phyloP scores from a whole-genome alignment of 2,888 invertebrate genomes.

The Azorinus chamasolen region DNA sequence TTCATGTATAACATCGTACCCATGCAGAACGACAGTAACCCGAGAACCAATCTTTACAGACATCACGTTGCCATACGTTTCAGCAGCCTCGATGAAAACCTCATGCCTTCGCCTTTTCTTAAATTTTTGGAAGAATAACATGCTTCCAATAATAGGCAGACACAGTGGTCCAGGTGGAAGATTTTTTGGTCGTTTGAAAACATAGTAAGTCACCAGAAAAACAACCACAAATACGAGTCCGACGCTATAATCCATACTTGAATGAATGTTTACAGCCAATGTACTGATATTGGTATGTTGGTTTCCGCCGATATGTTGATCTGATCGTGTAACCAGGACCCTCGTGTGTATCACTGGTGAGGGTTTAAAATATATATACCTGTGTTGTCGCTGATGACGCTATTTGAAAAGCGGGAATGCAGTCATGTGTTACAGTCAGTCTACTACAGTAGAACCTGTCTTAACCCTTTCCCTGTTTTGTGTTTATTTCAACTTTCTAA shows the following conservation, averaged over 20 bases:
- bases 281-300: too few species aligned
- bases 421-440: too few species aligned
- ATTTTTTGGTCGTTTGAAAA: constrained; percentile 21
- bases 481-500: too few species aligned
- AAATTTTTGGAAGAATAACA: constrained; percentile 10
- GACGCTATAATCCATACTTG: not conserved
- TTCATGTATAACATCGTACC: constrained; percentile 54
- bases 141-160: constrained; percentile 26
- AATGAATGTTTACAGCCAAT: too few species aligned
- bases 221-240: constrained; percentile 5
- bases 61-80: constrained; percentile 54
- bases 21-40: constrained; percentile 39
- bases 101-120: constrained; percentile 14
- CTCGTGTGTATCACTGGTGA: too few species aligned
- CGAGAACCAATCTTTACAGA: constrained; percentile 41
- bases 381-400: too few species aligned
- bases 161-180: constrained; percentile 48
- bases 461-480: too few species aligned
- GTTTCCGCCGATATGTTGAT: too few species aligned
- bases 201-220: constrained; percentile 11
- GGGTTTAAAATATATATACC: too few species aligned
- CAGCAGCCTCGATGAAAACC: constrained; percentile 21
- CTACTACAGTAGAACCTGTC: too few species aligned
- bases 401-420: too few species aligned
- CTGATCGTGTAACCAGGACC: too few species aligned